Percentiles rank a stretch among this genome's conserved stretches.
Evolutionary conservation across 1,140 invertebrate genomes (phyloP).

Genomic region (Ridgeia piscesae): DNA sequence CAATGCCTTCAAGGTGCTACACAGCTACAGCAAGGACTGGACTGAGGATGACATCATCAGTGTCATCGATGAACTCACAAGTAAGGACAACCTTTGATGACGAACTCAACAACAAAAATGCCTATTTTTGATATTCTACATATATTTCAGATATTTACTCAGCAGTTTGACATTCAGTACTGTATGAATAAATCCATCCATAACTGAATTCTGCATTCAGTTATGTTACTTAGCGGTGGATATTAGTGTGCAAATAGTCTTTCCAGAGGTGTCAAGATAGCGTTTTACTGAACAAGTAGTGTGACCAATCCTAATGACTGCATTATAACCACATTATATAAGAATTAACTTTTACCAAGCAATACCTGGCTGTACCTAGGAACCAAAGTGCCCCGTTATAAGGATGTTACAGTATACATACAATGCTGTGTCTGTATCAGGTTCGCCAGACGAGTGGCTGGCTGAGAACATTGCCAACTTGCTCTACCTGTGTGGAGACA

Average conservation of each 20-base stretch:
- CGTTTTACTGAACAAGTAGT: too few relatives aligned
- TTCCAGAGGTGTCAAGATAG: too few relatives aligned
- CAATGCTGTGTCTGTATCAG: constrained; percentile 32
- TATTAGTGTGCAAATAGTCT: too few relatives aligned
- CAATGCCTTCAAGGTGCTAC: constrained; percentile 46
- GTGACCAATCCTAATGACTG: not conserved
- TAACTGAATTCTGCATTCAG: too few relatives aligned
- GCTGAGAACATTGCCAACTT: constrained; percentile 53
- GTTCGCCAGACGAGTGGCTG: constrained; percentile 55
- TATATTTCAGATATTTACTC: too few relatives aligned
- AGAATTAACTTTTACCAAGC: not conserved
- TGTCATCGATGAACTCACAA: constrained; percentile 55
- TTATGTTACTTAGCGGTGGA: too few relatives aligned
- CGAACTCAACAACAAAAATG: too few relatives aligned
- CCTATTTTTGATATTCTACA: too few relatives aligned
- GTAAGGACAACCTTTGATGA: constrained; percentile 35
- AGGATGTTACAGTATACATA: not conserved
- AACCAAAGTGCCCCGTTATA: too few relatives aligned
- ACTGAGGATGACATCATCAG: constrained; percentile 54
- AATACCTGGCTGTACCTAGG: too few relatives aligned
- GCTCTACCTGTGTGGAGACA: constrained; percentile 51
- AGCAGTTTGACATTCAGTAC: too few relatives aligned
- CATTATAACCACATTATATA: not conserved
- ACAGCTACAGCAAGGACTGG: constrained; percentile 47
- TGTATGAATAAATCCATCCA: too few relatives aligned